Conservation (phyloP, 2,113 vertebrate genomes). For the Crocuta crocuta region DNA sequence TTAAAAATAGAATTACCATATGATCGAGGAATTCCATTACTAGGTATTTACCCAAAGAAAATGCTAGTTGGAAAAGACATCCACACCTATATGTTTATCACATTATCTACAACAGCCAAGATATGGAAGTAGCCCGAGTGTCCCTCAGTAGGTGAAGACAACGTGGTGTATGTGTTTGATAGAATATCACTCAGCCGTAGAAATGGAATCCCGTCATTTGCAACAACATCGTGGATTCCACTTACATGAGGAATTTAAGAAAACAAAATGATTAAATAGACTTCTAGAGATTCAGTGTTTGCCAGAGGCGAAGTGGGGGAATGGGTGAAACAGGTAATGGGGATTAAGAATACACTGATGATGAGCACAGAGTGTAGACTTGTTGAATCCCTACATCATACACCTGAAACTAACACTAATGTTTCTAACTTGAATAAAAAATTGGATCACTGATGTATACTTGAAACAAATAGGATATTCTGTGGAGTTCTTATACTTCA, state of each 20-base stretch:
- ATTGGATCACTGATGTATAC: background rate
- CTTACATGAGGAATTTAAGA: background rate
- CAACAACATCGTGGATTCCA: background rate
- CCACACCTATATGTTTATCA: fast-evolving
- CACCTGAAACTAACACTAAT: background rate
- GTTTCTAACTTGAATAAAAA: background rate
- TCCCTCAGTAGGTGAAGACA: background rate
- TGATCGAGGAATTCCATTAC: background rate
- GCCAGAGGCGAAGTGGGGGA: background rate
- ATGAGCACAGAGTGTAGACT: background rate
- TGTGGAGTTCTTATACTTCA: background rate
- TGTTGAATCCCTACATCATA: too few species aligned
- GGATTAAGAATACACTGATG: background rate
- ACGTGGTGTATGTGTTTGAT: background rate
- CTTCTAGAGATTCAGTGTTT: background rate
- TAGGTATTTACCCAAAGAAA: background rate
- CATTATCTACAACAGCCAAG: background rate
- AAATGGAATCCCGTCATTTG: background rate
- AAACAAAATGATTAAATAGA: background rate
- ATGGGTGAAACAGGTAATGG: background rate
- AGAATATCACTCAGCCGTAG: background rate
- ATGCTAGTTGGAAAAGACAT: background rate
- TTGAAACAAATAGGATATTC: background rate
- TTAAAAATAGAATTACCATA: background rate
- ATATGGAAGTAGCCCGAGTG: background rate